Evolutionary conservation across 2,888 invertebrate species (phyloP).

Genomic region (Allophyes oxyacanthae): DNA sequence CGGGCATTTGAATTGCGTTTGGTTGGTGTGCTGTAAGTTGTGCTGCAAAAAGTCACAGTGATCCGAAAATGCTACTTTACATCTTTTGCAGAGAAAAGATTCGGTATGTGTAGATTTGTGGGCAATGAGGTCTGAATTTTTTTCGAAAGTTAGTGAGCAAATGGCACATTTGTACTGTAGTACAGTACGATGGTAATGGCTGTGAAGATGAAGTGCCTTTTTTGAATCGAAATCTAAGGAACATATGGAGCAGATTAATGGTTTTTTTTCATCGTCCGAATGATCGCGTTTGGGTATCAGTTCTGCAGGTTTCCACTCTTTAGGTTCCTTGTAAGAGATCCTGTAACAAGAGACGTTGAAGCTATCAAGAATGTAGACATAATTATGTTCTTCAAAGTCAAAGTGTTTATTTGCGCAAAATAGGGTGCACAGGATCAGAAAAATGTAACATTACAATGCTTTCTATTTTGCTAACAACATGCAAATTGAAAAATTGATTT

Average conservation of each 20-base stretch:
- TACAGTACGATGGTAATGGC: constrained; percentile 15
- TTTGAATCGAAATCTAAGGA: constrained; percentile 11
- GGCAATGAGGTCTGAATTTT: constrained; percentile 52
- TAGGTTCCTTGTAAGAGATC: constrained; percentile 30
- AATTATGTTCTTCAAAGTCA: too few relatives aligned
- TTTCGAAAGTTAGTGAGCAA: constrained; percentile 50
- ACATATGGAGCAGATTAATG: constrained; percentile 27
- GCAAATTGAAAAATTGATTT: too few relatives aligned
- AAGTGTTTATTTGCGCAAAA: too few relatives aligned
- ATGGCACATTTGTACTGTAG: constrained; percentile 52
- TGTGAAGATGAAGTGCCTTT: constrained; percentile 37
- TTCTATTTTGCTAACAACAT: too few relatives aligned
- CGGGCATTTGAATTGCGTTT: constrained; percentile 35
- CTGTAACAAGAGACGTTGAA: too few relatives aligned
- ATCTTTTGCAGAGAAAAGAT: constrained; percentile 52
- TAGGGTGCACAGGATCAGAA: too few relatives aligned
- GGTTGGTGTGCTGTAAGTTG: constrained; percentile 38
- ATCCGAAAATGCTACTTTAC: constrained; percentile 58
- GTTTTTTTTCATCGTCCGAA: background rate
- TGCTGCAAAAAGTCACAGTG: constrained; percentile 58
- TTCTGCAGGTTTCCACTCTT: background rate
- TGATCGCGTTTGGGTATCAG: too few relatives aligned
- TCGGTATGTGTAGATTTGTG: constrained; percentile 58
- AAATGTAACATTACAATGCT: too few relatives aligned
- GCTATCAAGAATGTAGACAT: too few relatives aligned